Evolutionary conservation across 2,888 invertebrate species (phyloP), one percentile per base, ranked within the genome.

Genomic region (Diarsia mendica): DNA sequence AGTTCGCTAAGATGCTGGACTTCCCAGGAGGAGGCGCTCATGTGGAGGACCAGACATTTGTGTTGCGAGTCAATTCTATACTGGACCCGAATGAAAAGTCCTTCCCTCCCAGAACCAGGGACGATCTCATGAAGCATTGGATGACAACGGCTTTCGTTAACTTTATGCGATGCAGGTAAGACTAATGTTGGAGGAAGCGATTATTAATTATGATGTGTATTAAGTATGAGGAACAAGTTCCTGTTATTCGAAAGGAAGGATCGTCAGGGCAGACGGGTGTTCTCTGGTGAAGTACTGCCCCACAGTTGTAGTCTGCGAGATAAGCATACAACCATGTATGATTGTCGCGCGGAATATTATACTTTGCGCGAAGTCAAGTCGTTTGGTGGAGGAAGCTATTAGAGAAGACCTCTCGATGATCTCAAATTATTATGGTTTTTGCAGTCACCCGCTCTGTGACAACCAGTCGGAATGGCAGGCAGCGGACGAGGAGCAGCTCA

Each of bases 11-110:
- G 11, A 77, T 75, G 63, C 28, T 87, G 44, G 46, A 93, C 51
- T 87, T 95, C 11, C 88, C 91, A 28, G 79, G 75, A 5, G 96
- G 95, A 44, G 63, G 83, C 0, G 83, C 81, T 1, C 97, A 97
- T 72, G 91, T 94, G 10, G 97, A 97, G 81, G 97, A 97, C 84
- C 86, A 96, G 86, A 93, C 94, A 0, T 95, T 94, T 69, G 83
- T 97, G 6, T 96, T 97, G 67, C 80, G 87, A 11, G 67, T 71
- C 0, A 90, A 90, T 71, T 86, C 89, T 13, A 39, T 89, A 33
- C 66, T 87, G 39, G 82, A 76, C 4, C 49, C 49, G 4, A 55
- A 85, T 28, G 58, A 77, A 4, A 74, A 69, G 10, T 69, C 79
- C 8, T 82, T 82, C 65, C 85, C 87, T 15, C 70, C 79, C 9